Percentiles rank a stretch among this genome's conserved stretches.
phyloP scores from a whole-genome alignment of 92 coral and sea anemone genomes.

The Palythoa heliodiscus region DNA sequence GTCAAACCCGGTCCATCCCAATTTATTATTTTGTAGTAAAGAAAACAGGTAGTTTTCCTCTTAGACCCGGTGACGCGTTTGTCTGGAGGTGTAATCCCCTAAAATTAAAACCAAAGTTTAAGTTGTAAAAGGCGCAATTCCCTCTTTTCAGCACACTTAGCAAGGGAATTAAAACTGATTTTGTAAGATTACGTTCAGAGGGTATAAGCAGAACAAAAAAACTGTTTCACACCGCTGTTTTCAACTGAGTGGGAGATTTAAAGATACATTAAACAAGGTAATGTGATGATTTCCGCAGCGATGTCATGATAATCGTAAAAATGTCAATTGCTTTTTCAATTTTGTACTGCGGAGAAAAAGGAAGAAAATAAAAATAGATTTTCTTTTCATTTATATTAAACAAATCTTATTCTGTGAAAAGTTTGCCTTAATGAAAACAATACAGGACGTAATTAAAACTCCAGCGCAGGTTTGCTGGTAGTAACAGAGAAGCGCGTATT shows the following conservation, averaged over 20 bases:
- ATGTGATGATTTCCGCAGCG: slow-evolving; percentile 12
- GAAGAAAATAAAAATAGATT: background rate
- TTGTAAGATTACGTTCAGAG: background rate
- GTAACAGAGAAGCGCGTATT: background rate
- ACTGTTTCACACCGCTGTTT: background rate
- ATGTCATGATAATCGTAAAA: background rate
- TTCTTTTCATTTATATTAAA: slow-evolving; percentile 16
- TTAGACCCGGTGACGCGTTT: slow-evolving; percentile 38
- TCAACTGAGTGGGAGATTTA: slow-evolving; percentile 11
- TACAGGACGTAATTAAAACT: background rate
- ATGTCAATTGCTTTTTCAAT: slow-evolving; percentile 18
- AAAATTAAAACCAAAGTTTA: slow-evolving; percentile 18
- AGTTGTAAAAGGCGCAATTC: background rate
- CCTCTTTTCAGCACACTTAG: background rate
- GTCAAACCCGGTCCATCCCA: slow-evolving; percentile 29
- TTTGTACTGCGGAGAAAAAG: background rate
- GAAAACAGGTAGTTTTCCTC: slow-evolving; percentile 40
- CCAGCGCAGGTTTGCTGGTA: slow-evolving; percentile 4
- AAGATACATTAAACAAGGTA: slow-evolving; percentile 26
- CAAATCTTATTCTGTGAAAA: slow-evolving; percentile 29
- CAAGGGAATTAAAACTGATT: background rate
- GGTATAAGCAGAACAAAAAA: background rate
- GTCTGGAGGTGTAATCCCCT: slow-evolving; percentile 27
- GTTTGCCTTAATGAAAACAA: slow-evolving; percentile 13
- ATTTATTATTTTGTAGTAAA: slow-evolving; percentile 17